Base-by-base conservation (phyloP, 92 coral and sea anemone species). In the Heteractis magnifica region DNA sequence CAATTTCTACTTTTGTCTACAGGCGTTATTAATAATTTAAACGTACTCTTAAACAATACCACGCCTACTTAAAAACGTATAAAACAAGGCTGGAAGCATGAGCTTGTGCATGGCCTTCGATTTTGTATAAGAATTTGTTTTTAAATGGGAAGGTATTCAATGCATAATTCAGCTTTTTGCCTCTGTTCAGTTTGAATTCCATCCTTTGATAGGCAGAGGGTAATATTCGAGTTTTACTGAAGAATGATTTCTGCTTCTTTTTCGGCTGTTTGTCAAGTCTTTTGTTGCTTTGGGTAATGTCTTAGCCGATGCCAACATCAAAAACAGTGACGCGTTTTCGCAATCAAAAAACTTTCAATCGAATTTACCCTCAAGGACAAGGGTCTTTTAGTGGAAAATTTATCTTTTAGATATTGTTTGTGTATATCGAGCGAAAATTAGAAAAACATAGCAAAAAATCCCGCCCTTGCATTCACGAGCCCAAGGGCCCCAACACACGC, bases 381-480 rank as follows among this genome's bases (percentile, higher is more conserved):
- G 50, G 73, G 73, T 21, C 71, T 64, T 8, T 68, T 23, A 68
- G 73, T 68, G 73, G 49, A 8, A 11, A 68, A 68, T 20, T 68
- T 68, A 68, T 68, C 73, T 23, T 12, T 62, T 5, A 26, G 73
- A 68, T 68, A 68, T 68, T 68, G 73, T 44, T 68, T 68, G 73
- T 20, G 10, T 68, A 20, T 26, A 68, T 68, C 49, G 49, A 50
- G 15, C 20, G 14, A 21, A 23, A 23, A 21, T 68, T 68, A 65
- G 72, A 59, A 65, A 65, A 65, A 65, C 72, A 65, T 68, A 10
- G 14, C 49, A 68, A 23, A 10, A 21, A 14, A 68, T 68, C 73
- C 49, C 73, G 13, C 44, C 73, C 49, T 26, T 68, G 49, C 73
- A 21, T 68, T 21, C 8, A 23, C 48, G 23, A 26, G 49, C 73